A percentile compares a stretch with the other conserved stretches of the same genome.
These are phyloP conservation scores for Nettapus auritus DNA, from an alignment of 2,113 vertebrate species.

Conservation along the genomic window DNA sequence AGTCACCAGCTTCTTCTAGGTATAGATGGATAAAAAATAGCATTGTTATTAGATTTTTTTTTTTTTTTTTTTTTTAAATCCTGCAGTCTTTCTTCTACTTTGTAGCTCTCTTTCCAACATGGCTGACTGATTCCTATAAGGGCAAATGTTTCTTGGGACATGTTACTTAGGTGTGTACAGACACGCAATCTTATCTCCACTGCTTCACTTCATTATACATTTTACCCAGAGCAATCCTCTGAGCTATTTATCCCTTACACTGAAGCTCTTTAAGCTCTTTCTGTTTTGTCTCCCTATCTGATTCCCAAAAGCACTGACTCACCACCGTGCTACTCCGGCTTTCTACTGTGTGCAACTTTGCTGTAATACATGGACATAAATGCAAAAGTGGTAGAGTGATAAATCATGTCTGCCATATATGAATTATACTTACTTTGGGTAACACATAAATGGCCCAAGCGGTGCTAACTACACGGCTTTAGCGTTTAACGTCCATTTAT, in stretches of 20 bases:
- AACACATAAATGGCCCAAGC: neutral
- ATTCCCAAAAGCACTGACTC: neutral
- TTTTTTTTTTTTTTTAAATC: neutral
- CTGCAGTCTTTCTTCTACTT: neutral
- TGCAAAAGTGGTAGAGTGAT: neutral
- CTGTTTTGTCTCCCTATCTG: neutral
- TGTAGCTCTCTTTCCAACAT: neutral
- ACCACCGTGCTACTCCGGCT: neutral
- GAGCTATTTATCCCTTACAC: neutral
- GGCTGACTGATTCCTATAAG: neutral
- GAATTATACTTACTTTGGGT: neutral
- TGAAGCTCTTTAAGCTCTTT: neutral
- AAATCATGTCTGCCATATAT: neutral
- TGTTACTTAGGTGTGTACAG: neutral
- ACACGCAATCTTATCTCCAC: neutral
- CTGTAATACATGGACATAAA: neutral
- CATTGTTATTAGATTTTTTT: neutral
- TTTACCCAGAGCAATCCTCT: neutral
- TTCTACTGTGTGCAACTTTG: neutral
- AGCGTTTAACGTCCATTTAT: neutral
- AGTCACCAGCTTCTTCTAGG: neutral
- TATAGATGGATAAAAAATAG: neutral
- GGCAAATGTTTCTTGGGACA: neutral
- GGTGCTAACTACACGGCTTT: neutral
- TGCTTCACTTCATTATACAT: neutral